Conservation (phyloP, 30 jellyfish, hydroid and myxozoan genomes). For the Hydractinia echinata region DNA sequence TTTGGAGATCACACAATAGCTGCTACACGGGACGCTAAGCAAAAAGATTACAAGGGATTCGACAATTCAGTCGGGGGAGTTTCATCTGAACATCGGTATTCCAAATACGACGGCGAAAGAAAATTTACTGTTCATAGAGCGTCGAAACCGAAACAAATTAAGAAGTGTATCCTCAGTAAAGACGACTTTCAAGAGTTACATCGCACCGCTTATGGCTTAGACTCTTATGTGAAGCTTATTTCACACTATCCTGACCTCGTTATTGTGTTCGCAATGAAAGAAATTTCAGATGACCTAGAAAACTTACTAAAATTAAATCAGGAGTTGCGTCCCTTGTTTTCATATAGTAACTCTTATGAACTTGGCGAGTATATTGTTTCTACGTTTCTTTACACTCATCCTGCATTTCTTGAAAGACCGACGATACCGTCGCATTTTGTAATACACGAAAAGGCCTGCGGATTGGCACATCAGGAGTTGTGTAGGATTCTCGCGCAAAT, state of each 20-base stretch:
- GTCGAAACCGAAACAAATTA: constrained; percentile 25
- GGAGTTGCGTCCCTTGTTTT: constrained; percentile 52
- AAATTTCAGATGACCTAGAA: constrained; percentile 62
- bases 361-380: constrained; percentile 64
- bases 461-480: constrained; percentile 46
- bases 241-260: constrained; percentile 55
- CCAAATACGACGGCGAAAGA: constrained; percentile 25
- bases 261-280: constrained; percentile 52
- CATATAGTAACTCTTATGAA: constrained; percentile 66
- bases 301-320: constrained; percentile 38
- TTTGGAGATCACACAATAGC: constrained; percentile 59
- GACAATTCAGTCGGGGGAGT: constrained; percentile 39
- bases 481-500: constrained; percentile 45
- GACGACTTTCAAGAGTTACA: constrained; percentile 70
- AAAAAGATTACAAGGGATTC: constrained; percentile 17
- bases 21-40: constrained; percentile 31
- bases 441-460: constrained; percentile 62
- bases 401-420: constrained; percentile 73
- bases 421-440: constrained; percentile 76
- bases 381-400: constrained; percentile 55
- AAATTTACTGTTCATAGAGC: constrained; percentile 36
- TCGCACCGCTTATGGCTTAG: constrained; percentile 60
- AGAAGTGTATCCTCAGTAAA: constrained; percentile 37
- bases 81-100: constrained; percentile 30
- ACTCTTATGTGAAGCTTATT: constrained; percentile 45